Evolutionary conservation across 1,140 invertebrate genomes (phyloP).

Genomic region (Caenorhabditis briggsae): DNA sequence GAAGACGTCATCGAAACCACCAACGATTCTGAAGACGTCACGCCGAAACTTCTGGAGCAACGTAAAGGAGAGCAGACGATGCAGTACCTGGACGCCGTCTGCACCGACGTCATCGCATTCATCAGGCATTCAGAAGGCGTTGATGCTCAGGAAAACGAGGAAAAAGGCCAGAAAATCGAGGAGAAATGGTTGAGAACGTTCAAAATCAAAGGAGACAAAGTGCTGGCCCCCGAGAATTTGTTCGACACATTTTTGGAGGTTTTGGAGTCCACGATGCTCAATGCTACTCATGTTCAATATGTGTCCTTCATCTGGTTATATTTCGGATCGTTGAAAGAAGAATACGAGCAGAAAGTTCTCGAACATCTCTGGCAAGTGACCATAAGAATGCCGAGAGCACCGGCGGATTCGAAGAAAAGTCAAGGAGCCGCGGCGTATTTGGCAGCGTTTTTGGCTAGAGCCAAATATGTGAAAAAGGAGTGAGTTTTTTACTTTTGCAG

Average conservation of each 20-base stretch:
- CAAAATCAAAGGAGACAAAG: constrained; percentile 24
- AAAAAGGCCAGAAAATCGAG: background rate
- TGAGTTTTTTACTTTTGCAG: constrained; percentile 36
- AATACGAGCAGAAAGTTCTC: constrained; percentile 33
- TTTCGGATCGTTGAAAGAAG: constrained; percentile 44
- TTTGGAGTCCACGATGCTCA: constrained; percentile 51
- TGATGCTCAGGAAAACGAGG: background rate
- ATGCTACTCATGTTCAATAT: constrained; percentile 45
- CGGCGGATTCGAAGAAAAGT: constrained; percentile 60
- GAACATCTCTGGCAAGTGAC: constrained; percentile 58
- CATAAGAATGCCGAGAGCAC: constrained; percentile 51
- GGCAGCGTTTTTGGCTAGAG: constrained; percentile 63
- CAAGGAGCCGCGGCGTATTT: constrained; percentile 66
- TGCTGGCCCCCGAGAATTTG: background rate
- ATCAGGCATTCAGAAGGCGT: constrained; percentile 19
- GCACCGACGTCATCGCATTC: constrained; percentile 8
- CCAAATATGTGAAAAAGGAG: constrained; percentile 62
- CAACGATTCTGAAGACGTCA: constrained; percentile 32
- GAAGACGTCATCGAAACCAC: constrained; percentile 13
- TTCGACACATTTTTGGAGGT: constrained; percentile 42
- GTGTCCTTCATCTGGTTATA: constrained; percentile 61
- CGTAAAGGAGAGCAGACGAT: constrained; percentile 25
- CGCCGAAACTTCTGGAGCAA: background rate
- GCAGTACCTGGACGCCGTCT: constrained; percentile 22
- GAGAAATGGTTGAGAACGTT: constrained; percentile 9